These are phyloP conservation scores for Anableps anableps DNA, from an alignment of 2,797 vertebrate genomes.

Conservation along the genomic window DNA sequence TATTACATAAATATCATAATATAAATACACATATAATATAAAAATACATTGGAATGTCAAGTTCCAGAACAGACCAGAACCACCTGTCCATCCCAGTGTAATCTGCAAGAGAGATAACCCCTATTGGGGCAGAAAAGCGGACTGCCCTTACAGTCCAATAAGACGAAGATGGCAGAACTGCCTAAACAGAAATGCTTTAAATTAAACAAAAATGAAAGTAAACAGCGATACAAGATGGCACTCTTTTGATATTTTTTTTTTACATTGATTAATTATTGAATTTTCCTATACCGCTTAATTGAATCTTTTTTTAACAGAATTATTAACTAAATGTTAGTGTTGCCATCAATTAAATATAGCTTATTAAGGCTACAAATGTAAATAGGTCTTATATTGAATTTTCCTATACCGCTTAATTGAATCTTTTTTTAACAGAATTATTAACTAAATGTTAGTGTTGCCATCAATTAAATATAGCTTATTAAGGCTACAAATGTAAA, in stretches of 20 bases:
- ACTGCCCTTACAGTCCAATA: not conserved
- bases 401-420: no score
- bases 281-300: no score
- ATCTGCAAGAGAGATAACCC: no score
- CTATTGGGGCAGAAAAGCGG: no score
- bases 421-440: not conserved
- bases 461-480: not conserved
- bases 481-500: constrained; percentile 6
- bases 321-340: not conserved
- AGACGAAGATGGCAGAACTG: not conserved
- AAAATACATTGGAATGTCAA: no score
- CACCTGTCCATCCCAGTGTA: no score
- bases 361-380: constrained; percentile 4
- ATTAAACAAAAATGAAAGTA: not conserved
- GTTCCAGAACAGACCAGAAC: no score
- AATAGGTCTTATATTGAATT: not conserved
- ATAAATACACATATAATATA: no score
- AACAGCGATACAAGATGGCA: not conserved
- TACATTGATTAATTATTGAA: no score
- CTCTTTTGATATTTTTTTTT: no score
- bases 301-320: not conserved
- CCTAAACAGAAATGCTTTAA: not conserved
- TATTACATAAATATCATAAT: no score
- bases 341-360: not conserved
- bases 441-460: not conserved